Evolutionary conservation across 1,140 invertebrate genomes (phyloP), one percentile per base, ranked within the genome.

Genomic region (Drosophila sulfurigaster): DNA sequence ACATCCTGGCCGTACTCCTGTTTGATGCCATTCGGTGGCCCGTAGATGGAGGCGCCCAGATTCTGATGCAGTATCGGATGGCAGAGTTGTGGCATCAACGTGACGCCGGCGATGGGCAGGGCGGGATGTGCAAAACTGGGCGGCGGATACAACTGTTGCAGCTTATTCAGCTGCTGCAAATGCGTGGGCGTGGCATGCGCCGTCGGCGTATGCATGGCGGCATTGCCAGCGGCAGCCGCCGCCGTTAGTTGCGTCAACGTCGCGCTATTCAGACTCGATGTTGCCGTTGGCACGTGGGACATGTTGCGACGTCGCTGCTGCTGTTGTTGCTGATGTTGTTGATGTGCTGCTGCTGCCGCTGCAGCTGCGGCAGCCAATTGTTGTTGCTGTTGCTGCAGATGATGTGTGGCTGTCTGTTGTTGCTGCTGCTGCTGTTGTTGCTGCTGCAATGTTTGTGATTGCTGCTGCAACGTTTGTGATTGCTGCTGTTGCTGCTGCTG

Each of bases 61-160:
- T 92, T 92, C 69, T 92, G 91, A 75, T 92, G 91, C 69, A 92
- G 65, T 13, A 92, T 92, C 15, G 91, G 91, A 75, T 92, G 91
- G 63, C 91, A 92, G 15, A 92, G 81, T 62, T 92, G 91, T 2
- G 91, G 91, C 91, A 92, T 92, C 66, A 92, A 56, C 57, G 91
- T 81, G 41, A 92, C 91, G 45, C 91, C 76, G 43, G 91, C 66
- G 43, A 92, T 91, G 25, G 91, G 91, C 58, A 92, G 38, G 20
- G 83, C 87, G 74, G 91, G 91, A 59, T 92, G 91, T 1, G 75
- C 83, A 43, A 92, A 92, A 56, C 81, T 92, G 57, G 87, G 81
- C 56, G 91, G 91, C 76, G 91, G 91, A 74, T 92, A 92, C 46
- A 92, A 57, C 38, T 92, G 83, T 49, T 92, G 83, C 66, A 92